phyloP scores from a whole-genome alignment of 1,140 invertebrate species.

The Listronotus oregonensis region DNA sequence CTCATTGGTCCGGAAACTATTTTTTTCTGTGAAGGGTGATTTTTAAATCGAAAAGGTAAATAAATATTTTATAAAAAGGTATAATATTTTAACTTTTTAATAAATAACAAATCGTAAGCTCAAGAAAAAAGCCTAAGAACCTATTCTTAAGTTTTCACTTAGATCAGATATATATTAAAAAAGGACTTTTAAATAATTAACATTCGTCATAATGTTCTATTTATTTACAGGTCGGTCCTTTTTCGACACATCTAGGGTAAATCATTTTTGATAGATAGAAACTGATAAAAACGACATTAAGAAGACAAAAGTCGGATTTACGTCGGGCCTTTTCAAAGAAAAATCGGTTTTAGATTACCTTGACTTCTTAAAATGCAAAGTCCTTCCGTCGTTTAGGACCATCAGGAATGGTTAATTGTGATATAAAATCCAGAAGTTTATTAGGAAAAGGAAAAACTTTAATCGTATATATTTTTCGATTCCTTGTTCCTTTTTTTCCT shows the following conservation, averaged over 20 bases:
- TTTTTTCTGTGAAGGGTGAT: too few species aligned
- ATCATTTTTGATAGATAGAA: slow-evolving; percentile 10
- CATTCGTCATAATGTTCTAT: background rate
- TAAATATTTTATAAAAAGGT: too few species aligned
- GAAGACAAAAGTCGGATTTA: slow-evolving; percentile 5
- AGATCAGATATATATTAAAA: too few species aligned
- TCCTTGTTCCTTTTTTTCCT: too few species aligned
- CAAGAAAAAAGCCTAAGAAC: too few species aligned
- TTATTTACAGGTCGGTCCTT: background rate
- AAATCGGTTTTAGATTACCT: slow-evolving; percentile 18
- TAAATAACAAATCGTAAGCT: too few species aligned
- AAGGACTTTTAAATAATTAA: too few species aligned
- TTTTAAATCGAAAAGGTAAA: too few species aligned
- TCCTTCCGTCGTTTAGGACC: slow-evolving; percentile 4
- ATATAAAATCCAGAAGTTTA: slow-evolving; percentile 22
- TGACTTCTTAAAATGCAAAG: slow-evolving; percentile 21
- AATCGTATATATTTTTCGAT: too few species aligned
- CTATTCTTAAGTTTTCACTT: too few species aligned
- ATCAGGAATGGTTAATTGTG: slow-evolving; percentile 16
- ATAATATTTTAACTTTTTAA: too few species aligned
- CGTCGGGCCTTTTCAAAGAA: background rate
- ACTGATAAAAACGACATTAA: slow-evolving; percentile 5
- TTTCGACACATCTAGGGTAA: background rate
- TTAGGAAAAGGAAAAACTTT: background rate
- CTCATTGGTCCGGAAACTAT: too few species aligned